Evolutionary conservation across 1,140 invertebrate genomes (phyloP).

Genomic region (Pogonognathellus flavescens): DNA sequence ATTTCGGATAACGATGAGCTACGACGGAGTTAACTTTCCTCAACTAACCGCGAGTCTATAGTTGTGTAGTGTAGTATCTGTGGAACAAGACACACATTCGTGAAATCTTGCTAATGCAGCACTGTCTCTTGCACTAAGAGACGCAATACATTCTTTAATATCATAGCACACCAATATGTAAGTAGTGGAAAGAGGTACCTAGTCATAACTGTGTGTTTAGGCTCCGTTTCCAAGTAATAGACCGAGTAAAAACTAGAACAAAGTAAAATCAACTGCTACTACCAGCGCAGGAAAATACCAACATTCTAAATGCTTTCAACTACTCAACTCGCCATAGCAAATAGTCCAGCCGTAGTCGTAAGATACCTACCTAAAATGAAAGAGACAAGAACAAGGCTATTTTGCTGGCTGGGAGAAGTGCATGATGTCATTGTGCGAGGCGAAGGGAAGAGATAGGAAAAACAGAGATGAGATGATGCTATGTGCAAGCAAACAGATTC

Average conservation of each 20-base stretch:
- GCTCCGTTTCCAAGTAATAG: neutral
- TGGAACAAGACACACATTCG: neutral
- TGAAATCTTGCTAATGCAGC: conserved; percentile 17
- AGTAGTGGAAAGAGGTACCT: neutral
- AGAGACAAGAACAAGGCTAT: too few relatives aligned
- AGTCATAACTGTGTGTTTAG: neutral
- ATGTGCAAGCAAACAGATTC: neutral
- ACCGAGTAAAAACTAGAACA: neutral
- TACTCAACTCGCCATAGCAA: neutral
- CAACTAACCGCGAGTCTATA: conserved; percentile 15
- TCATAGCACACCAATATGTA: neutral
- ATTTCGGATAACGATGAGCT: conserved; percentile 35
- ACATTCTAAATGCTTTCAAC: neutral
- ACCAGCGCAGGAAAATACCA: neutral
- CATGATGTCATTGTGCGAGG: too few relatives aligned
- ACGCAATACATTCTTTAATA: neutral
- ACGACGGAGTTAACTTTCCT: conserved; percentile 23
- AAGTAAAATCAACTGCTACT: neutral
- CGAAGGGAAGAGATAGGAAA: neutral
- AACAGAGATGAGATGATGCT: conserved; percentile 22
- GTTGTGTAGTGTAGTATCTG: too few relatives aligned
- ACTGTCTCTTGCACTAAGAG: conserved; percentile 4
- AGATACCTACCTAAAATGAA: neutral
- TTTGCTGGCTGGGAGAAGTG: too few relatives aligned
- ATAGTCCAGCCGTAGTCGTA: neutral